Base-by-base conservation (phyloP, 2,888 invertebrate genomes). In the Leistus spinibarbis region DNA sequence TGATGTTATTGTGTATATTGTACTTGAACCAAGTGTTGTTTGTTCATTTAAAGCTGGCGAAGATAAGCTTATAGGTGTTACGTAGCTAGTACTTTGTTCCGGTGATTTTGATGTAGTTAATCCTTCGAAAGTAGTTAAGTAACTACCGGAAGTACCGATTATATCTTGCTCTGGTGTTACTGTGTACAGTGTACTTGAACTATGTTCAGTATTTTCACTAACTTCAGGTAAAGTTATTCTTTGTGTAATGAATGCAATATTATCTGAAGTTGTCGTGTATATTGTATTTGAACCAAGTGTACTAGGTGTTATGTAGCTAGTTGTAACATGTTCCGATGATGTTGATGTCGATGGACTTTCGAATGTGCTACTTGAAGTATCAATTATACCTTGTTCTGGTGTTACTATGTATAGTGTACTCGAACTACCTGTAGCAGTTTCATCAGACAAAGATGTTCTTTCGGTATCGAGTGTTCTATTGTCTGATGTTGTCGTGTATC, bases 111-210 rank as follows among this genome's bases (percentile, higher is more conserved):
- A 54, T 60, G 74, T 57, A 4, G 4, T 20, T 19, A 62, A 19
- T 60, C 27, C 9, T 16, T 23, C 27, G 9, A 60, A 27, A 19
- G 27, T 1, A 40, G 10, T 17, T 4, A 53, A 24, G 13, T 17
- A 56, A 16, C 17, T 22, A 16, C 57, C 22, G 60, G 68, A 16
- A 62, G 68, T 74, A 40, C 40, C 4, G 7, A 60, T 62, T 13
- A 66, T 60, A 54, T 13, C 54, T 5, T 74, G 69, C 54, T 68
- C 68, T n/a, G 74, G 62, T 54, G 63, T 74, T 13, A 40, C 27
- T 24, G 72, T 76, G 16, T 23, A 66, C 2, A 71, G 16, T 5
- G 66, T 66, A 53, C 54, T 27, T 5, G 7, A 54, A 54, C 0
- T 57, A 19, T 16, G 16, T 60, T n/a, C 19, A 22, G 68, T 3